Evolutionary conservation across 2,888 invertebrate genomes (phyloP).

Genomic region (Nomada hirtipes): DNA sequence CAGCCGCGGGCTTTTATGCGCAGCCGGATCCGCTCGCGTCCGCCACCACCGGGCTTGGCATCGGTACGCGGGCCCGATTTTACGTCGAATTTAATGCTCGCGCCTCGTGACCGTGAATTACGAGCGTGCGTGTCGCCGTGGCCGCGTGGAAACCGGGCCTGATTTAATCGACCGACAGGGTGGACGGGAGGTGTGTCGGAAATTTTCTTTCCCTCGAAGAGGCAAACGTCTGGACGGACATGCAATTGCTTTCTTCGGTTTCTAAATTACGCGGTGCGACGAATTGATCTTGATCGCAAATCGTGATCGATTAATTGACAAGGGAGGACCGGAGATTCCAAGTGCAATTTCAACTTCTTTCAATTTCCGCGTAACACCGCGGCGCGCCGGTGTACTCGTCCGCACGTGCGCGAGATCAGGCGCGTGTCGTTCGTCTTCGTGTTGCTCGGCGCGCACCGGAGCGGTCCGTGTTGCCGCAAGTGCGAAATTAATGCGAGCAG

Average conservation of each 20-base stretch:
- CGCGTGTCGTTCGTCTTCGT: conserved; percentile 62
- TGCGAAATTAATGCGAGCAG: conserved; percentile 71
- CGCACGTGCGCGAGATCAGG: conserved; percentile 16
- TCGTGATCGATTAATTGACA: conserved; percentile 7
- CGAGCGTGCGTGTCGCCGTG: conserved; percentile 10
- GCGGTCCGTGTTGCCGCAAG: conserved; percentile 51
- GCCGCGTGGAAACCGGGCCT: conserved; percentile 11
- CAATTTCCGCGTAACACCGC: not conserved
- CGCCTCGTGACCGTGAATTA: conserved; percentile 18
- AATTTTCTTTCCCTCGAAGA: not conserved
- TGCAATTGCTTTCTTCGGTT: not conserved
- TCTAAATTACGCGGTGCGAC: not conserved
- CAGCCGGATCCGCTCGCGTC: conserved; percentile 68
- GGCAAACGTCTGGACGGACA: not conserved
- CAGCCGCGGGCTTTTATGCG: conserved; percentile 75
- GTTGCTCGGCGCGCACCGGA: conserved; percentile 45
- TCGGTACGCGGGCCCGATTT: conserved; percentile 52
- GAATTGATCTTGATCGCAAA: conserved; percentile 1
- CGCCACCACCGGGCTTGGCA: conserved; percentile 39
- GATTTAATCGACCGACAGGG: conserved; percentile 17
- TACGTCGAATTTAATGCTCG: conserved; percentile 51
- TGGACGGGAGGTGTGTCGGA: not conserved
- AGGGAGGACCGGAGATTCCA: not conserved
- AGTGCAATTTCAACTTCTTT: too few relatives aligned
- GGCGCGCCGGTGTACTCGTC: not conserved